Conservation (phyloP, 1,140 invertebrate genomes). For the Aphaenogaster rudis region DNA sequence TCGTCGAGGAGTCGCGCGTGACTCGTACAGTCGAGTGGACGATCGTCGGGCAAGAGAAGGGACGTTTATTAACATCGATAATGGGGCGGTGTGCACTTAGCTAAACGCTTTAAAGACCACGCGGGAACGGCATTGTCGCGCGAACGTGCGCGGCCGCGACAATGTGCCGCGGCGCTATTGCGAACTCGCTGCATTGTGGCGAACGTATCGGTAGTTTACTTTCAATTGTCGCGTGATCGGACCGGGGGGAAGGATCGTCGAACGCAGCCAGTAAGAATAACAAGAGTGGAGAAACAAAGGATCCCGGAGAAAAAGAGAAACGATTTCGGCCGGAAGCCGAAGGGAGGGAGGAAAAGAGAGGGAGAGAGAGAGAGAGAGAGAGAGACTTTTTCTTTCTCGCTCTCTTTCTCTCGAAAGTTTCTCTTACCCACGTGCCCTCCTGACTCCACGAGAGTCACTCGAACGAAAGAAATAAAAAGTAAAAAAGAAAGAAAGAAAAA, state of each 20-base stretch:
- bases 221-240: conserved; percentile 39
- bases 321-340: background rate
- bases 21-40: conserved; percentile 37
- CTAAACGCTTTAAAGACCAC: conserved; percentile 72
- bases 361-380: background rate
- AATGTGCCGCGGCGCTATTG: conserved; percentile 40
- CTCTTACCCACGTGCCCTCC: conserved; percentile 52
- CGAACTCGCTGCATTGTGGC: conserved; percentile 17
- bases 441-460: conserved; percentile 53
- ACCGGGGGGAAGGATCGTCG: conserved; percentile 5
- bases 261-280: conserved; percentile 47
- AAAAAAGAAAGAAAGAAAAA: conserved; percentile 35
- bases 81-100: conserved; percentile 76
- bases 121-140: conserved; percentile 43
- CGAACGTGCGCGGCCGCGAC: conserved; percentile 39
- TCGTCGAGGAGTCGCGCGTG: conserved; percentile 28
- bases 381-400: background rate
- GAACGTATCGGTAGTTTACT: conserved; percentile 46
- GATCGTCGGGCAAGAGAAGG: conserved; percentile 48
- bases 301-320: background rate
- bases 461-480: conserved; percentile 29
- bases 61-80: conserved; percentile 76
- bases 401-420: conserved; percentile 40
- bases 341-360: conserved; percentile 1
- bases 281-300: conserved; percentile 47